Conservation (phyloP, 2,888 invertebrate genomes). For the Machimus rusticus region DNA sequence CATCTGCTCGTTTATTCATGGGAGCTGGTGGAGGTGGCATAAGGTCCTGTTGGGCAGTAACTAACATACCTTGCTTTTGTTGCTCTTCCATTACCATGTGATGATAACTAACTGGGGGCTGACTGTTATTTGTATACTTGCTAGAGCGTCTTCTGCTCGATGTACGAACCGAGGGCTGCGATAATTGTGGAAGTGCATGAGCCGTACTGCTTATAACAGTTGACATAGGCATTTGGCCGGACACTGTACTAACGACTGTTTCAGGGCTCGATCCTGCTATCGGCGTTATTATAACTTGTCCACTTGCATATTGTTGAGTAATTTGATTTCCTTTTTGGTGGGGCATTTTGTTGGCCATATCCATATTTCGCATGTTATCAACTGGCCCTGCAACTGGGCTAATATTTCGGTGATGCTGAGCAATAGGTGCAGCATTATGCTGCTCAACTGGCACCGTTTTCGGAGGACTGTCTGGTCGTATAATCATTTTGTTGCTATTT, state of each 20-base stretch:
- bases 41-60: neutral
- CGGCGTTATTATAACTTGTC: conserved; percentile 50
- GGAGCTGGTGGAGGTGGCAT: conserved; percentile 15
- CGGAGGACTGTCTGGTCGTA: conserved; percentile 31
- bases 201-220: conserved; percentile 49
- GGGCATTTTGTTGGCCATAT: neutral
- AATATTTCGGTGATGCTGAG: conserved; percentile 52
- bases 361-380: neutral
- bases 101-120: neutral
- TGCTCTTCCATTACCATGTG: neutral
- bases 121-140: neutral
- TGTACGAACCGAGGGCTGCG: conserved; percentile 47
- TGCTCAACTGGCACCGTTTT: conserved; percentile 11
- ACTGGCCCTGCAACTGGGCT: neutral
- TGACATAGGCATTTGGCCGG: conserved; percentile 45
- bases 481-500: conserved; percentile 42
- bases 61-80: neutral
- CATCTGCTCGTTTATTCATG: neutral
- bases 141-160: neutral
- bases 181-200: conserved; percentile 48
- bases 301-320: conserved; percentile 45
- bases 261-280: conserved; percentile 53
- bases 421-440: neutral
- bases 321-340: conserved; percentile 1
- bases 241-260: neutral